Evolutionary conservation across 92 coral and sea anemone genomes (phyloP), one percentile per base, ranked within the genome.

Genomic region (Pocillopora meandrina): DNA sequence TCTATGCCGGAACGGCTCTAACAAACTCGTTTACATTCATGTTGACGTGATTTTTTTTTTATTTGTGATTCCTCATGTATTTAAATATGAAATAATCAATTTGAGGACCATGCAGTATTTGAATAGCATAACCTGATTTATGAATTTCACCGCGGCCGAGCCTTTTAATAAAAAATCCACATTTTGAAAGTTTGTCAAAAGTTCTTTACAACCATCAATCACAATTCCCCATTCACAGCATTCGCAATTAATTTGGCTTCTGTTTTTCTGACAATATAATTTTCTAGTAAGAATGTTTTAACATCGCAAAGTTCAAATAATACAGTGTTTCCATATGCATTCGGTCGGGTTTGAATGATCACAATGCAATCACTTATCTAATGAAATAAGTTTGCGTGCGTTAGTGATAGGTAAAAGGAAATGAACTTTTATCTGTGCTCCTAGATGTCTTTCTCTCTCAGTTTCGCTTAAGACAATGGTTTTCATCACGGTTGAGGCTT

Each of bases 311-410:
- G 85, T 35, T 56, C 70, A 70, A 57, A 56, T 57, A 13, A 58
- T 18, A 80, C 61, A 47, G 76, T 74, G 58, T 14, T 57, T 65
- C 71, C 16, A 26, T 33, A 57, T 21, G 17, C 47, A 34, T 70
- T 69, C 58, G 34, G 65, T 58, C 75, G 35, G 12, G 19, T 23
- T 12, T 58, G 55, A 71, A 9, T 26, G 52, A 34, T 81, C 17
- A 10, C 57, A 21, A 16, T 9, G 49, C 74, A 66, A 79, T 79
- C 49, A 55, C 56, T 15, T 26, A n/a, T 23, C 23, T 78, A 52
- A 78, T 78, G 61, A 78, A 76, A 63, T 56, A 57, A n/a, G 26
- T 15, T 49, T 49, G 49, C 31, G 82, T 42, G 69, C 60, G 82
- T 47, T 47, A 61, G 72, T 36, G 17, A 56, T 80, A 33, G n/a